Base-by-base conservation (phyloP, 2,888 invertebrate species). In the Taenaris catops region DNA sequence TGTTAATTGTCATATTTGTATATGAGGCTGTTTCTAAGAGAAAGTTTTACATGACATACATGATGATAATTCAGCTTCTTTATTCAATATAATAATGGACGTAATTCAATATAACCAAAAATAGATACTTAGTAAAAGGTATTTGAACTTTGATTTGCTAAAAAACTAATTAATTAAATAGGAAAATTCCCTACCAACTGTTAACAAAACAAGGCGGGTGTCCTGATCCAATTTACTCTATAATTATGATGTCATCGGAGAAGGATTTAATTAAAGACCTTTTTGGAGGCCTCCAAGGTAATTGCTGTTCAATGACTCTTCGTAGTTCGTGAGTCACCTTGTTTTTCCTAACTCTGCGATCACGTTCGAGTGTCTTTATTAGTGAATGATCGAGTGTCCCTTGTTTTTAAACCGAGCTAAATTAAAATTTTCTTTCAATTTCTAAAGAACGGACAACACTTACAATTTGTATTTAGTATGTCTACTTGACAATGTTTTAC, bases 221-320 rank as follows among this genome's bases (percentile, higher is more conserved):
- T 76, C 69, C 73, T 66, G 65, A 74, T 76, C 68, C 75, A 81
- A 81, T 81, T 83, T 78, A 64, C 68, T 68, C 74, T 69, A 74
- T 83, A 81, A 86, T 86, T 83, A 84, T 83, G 76, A 81, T 78
- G 84, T 83, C 81, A 86, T 79, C 67, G 75, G 84, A 86, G 84
- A 81, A 75, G 83, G 81, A 81, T 83, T 84, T 84, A 86, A 86
- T 86, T 83, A 86, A 75, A 86, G 84, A 65, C 70, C 80, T 76
- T 76, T 44, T 70, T 67, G 68, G 70, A 78, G 75, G 78, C 78
- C 78, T 78, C 63, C 62, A 50, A 70, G 73, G 79, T 84, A 84
- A 84, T 84, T 83, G 81, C 58, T 78, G 81, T 79, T 84, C 84
- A 79, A 83, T 86, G 81, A 74, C 70, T 68, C 79, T 79, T 79